phyloP scores from a whole-genome alignment of 2,888 invertebrate species.

The Trissonchulus latispiculum region DNA sequence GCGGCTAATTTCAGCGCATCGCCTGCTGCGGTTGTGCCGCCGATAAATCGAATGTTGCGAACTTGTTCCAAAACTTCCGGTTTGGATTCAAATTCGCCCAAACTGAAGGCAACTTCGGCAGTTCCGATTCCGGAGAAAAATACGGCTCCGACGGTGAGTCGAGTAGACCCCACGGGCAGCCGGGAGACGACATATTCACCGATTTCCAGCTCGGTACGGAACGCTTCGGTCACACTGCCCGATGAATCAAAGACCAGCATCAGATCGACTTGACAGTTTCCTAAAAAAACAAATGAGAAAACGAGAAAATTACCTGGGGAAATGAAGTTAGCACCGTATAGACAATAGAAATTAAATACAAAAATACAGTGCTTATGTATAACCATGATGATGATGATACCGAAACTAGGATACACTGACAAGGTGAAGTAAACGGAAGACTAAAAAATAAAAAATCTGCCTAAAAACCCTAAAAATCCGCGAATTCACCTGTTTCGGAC shows the following conservation, averaged over 20 bases:
- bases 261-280: background rate
- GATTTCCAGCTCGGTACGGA: background rate
- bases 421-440: too few species aligned
- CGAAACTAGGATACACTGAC: too few species aligned
- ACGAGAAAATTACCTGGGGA: too few species aligned
- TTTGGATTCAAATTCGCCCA: background rate
- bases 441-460: too few species aligned
- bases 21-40: background rate
- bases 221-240: background rate
- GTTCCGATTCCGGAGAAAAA: constrained; percentile 4
- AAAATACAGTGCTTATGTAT: too few species aligned
- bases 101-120: background rate
- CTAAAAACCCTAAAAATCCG: too few species aligned
- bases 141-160: background rate
- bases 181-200: background rate
- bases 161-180: background rate
- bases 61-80: background rate
- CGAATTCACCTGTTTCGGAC: too few species aligned
- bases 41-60: background rate
- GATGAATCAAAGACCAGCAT: constrained; percentile 3
- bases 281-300: too few species aligned
- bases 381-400: too few species aligned
- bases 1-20: constrained; percentile 8
- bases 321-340: too few species aligned
- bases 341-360: too few species aligned